A percentile compares a stretch with the other conserved stretches of the same genome.
phyloP scores from a whole-genome alignment of 2,113 vertebrate genomes.

The Heptranchias perlo region DNA sequence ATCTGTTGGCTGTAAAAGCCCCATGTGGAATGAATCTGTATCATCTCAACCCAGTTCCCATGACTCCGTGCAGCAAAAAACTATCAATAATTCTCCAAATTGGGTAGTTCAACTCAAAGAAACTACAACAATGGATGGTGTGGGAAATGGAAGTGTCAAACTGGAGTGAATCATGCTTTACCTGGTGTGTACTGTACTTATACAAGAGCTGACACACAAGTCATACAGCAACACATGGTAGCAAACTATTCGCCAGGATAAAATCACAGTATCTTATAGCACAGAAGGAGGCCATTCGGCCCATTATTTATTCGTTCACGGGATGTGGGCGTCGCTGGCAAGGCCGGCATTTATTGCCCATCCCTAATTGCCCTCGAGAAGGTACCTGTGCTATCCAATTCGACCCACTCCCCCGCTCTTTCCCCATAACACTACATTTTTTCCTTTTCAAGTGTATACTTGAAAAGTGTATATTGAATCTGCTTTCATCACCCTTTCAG shows the following conservation, averaged over 20 bases:
- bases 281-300: neutral
- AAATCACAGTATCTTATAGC: neutral
- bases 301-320: too few relatives aligned
- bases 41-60: neutral
- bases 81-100: neutral
- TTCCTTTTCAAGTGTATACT: neutral
- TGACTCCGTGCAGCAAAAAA: neutral
- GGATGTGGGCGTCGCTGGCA: too few relatives aligned
- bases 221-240: neutral
- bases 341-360: too few relatives aligned
- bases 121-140: neutral
- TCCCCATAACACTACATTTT: neutral
- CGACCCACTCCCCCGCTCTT: neutral
- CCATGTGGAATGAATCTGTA: neutral
- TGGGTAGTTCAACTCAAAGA: neutral
- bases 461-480: neutral
- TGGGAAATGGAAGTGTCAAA: neutral
- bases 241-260: neutral
- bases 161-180: neutral
- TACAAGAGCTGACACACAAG: neutral
- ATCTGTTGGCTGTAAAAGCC: neutral
- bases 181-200: neutral
- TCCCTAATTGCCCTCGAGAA: too few relatives aligned
- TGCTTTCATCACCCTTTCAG: neutral
- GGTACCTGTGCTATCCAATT: neutral